These are phyloP conservation scores for Tiliacea aurago DNA, from an alignment of 2,888 invertebrate genomes.

Conservation along the genomic window DNA sequence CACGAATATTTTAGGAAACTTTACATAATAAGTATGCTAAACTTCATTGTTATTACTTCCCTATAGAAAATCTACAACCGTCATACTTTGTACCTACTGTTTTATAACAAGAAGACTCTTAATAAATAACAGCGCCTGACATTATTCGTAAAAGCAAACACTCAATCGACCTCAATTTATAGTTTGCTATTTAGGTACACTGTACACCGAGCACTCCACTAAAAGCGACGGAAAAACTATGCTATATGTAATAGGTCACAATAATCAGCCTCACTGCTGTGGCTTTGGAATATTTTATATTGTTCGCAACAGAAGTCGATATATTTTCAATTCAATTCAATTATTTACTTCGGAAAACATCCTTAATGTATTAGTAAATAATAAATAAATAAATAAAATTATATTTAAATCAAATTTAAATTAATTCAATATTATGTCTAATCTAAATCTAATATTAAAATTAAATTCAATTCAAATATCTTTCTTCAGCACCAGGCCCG, in stretches of 20 bases:
- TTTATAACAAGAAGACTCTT: constrained; percentile 29
- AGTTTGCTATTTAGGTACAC: constrained; percentile 26
- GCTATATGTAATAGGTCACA: constrained; percentile 17
- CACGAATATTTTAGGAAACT: not conserved
- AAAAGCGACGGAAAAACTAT: constrained; percentile 9
- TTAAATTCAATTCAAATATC: too few relatives aligned
- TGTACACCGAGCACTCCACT: not conserved
- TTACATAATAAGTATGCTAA: not conserved
- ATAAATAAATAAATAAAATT: too few relatives aligned
- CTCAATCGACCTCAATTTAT: constrained; percentile 52
- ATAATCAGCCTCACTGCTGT: constrained; percentile 10
- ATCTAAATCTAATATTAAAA: too few relatives aligned
- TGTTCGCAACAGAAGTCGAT: constrained; percentile 1
- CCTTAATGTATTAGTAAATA: too few relatives aligned
- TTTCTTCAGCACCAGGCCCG: too few relatives aligned
- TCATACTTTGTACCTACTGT: constrained; percentile 14
- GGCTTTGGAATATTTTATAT: constrained; percentile 2
- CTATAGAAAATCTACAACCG: not conserved
- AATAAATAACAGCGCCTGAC: constrained; percentile 45
- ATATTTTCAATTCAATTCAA: too few relatives aligned
- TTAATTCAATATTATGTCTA: too few relatives aligned
- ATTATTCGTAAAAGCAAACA: constrained; percentile 28
- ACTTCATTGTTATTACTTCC: not conserved
- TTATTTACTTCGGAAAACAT: too few relatives aligned
- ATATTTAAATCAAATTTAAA: too few relatives aligned